Conservation (phyloP, 1,140 invertebrate species). For the Lepidurus packardi region DNA sequence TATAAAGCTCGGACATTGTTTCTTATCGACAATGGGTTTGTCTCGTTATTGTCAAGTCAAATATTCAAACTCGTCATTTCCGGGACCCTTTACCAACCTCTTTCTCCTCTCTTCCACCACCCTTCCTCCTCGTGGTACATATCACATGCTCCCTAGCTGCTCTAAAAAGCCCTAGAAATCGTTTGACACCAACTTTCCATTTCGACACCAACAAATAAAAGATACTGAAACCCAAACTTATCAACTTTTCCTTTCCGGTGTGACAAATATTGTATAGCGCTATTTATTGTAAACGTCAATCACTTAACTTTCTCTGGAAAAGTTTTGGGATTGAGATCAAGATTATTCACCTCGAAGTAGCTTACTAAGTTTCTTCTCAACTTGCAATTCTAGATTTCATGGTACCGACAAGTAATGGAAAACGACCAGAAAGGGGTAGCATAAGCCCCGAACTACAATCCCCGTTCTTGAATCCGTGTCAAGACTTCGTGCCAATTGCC, state of each 20-base stretch:
- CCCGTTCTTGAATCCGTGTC: slow-evolving; percentile 21
- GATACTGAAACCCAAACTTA: neutral
- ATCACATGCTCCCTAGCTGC: neutral
- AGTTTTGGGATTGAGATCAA: neutral
- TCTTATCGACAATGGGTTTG: neutral
- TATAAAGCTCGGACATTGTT: neutral
- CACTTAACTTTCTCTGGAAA: neutral
- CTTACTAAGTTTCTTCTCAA: slow-evolving; percentile 39
- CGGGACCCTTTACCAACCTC: neutral
- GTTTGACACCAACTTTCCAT: slow-evolving; percentile 8
- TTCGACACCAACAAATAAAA: slow-evolving; percentile 15
- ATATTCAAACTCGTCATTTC: slow-evolving; percentile 4
- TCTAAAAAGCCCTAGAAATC: neutral
- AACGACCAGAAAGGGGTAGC: slow-evolving; percentile 41
- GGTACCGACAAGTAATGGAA: slow-evolving; percentile 43
- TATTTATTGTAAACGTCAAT: neutral
- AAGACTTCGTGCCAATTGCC: slow-evolving; percentile 29
- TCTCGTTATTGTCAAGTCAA: slow-evolving; percentile 19
- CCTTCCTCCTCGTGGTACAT: neutral
- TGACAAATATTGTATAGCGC: neutral
- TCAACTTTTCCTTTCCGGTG: slow-evolving; percentile 7
- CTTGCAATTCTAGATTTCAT: slow-evolving; percentile 40
- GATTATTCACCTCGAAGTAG: neutral
- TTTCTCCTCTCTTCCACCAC: neutral
- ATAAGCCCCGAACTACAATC: slow-evolving; percentile 24